These are phyloP conservation scores for Nothobranchius furzeri DNA, from an alignment of 2,113 vertebrate species.

Conservation along the genomic window DNA sequence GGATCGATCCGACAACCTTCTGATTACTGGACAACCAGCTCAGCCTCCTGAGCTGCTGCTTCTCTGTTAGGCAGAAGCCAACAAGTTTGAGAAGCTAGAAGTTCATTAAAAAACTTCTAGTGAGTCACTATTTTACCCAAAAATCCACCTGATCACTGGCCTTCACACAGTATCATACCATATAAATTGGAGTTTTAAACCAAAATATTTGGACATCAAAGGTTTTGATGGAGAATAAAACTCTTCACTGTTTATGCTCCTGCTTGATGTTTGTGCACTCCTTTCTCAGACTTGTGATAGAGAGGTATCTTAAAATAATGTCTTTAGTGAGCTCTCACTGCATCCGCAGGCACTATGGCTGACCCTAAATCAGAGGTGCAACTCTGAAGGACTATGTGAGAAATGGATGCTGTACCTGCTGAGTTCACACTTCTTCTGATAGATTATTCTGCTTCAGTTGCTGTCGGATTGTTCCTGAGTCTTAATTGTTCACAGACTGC, in stretches of 20 bases:
- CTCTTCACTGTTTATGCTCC: neutral
- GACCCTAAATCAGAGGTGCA: constrained; percentile 62
- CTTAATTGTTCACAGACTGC: constrained; percentile 36
- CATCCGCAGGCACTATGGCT: constrained; percentile 54
- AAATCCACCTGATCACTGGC: too few species aligned
- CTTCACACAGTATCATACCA: too few species aligned
- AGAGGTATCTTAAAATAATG: constrained; percentile 48
- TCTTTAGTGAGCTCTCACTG: constrained; percentile 52
- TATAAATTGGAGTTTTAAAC: neutral
- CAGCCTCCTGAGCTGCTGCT: too few species aligned
- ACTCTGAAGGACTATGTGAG: constrained; percentile 59
- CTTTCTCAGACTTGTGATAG: constrained; percentile 19
- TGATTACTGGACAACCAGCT: too few species aligned
- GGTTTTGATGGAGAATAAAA: neutral
- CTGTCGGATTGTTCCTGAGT: constrained; percentile 61
- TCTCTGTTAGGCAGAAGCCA: too few species aligned
- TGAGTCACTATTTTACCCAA: too few species aligned
- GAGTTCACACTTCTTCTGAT: constrained; percentile 71
- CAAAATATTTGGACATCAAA: neutral
- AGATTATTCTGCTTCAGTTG: constrained; percentile 65
- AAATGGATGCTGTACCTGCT: constrained; percentile 66
- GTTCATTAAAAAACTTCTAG: too few species aligned
- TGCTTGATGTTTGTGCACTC: constrained; percentile 23
- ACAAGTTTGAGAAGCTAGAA: too few species aligned
- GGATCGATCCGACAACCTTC: too few species aligned